Conservation (phyloP, 2,888 invertebrate species). For the Strigamia transsilvanica region DNA sequence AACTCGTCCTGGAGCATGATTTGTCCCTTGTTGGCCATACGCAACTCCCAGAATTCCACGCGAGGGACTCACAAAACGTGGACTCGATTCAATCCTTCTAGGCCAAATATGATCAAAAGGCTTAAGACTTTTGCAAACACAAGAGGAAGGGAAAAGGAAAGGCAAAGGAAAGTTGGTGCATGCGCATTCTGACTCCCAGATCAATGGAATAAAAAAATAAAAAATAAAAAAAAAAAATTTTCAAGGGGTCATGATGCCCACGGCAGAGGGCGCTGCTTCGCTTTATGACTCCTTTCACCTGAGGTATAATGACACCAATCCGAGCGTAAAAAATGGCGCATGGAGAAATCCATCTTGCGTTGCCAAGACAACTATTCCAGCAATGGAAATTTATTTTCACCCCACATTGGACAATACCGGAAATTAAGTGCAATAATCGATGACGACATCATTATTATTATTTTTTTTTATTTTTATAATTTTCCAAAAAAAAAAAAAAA, state of each 20-base stretch:
- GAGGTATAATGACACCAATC: not conserved
- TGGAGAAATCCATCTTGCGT: not conserved
- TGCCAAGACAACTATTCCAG: not conserved
- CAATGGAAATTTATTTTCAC: not conserved
- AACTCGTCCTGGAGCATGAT: constrained; percentile 29
- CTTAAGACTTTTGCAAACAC: not conserved
- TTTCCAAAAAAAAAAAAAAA: not conserved
- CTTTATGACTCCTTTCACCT: constrained; percentile 21
- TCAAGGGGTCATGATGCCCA: not conserved
- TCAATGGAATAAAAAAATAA: not conserved
- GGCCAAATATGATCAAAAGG: constrained; percentile 38
- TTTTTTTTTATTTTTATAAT: too few relatives aligned
- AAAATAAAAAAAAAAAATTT: not conserved
- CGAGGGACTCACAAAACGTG: constrained; percentile 34
- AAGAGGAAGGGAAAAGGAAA: not conserved
- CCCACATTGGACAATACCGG: not conserved
- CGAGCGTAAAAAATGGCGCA: not conserved
- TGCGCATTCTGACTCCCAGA: not conserved
- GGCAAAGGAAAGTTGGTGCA: not conserved
- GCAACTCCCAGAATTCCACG: constrained; percentile 22
- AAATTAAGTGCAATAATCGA: not conserved
- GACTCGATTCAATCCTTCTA: constrained; percentile 31
- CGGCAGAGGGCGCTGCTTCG: not conserved
- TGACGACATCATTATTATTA: not conserved
- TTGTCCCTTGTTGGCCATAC: constrained; percentile 14